phyloP scores from a whole-genome alignment of 2,113 vertebrate genomes.

The Rutilus rutilus region DNA sequence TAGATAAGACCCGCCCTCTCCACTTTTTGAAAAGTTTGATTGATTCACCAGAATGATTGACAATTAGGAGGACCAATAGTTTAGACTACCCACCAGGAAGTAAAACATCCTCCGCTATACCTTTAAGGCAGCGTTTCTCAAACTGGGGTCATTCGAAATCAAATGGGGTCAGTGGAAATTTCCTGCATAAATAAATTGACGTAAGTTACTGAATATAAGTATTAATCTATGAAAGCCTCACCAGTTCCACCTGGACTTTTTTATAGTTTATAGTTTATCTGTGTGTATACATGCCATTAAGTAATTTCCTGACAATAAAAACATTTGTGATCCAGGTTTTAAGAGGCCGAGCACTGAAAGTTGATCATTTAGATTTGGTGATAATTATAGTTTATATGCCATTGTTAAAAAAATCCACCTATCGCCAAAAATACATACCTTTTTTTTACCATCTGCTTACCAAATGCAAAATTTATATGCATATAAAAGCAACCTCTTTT shows the following conservation, averaged over 20 bases:
- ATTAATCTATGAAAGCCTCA: neutral
- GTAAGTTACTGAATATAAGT: neutral
- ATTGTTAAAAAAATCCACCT: neutral
- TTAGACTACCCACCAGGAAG: no score
- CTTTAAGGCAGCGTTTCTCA: constrained; percentile 4
- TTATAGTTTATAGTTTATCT: neutral
- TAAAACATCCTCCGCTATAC: no score
- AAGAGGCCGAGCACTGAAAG: neutral
- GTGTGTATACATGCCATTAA: neutral
- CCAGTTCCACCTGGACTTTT: neutral
- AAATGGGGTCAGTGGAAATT: neutral
- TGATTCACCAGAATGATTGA: no score
- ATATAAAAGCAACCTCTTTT: neutral
- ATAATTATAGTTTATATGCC: neutral
- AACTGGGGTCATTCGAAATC: neutral
- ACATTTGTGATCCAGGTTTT: neutral
- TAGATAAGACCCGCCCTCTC: no score
- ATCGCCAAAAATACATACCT: neutral
- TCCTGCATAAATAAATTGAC: neutral
- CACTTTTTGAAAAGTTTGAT: no score
- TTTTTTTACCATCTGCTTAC: neutral
- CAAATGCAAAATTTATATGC: neutral
- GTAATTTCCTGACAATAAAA: neutral
- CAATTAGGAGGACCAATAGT: no score
- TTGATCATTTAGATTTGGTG: neutral